phyloP scores from a whole-genome alignment of 2,113 vertebrate genomes.

The Rana temporaria region DNA sequence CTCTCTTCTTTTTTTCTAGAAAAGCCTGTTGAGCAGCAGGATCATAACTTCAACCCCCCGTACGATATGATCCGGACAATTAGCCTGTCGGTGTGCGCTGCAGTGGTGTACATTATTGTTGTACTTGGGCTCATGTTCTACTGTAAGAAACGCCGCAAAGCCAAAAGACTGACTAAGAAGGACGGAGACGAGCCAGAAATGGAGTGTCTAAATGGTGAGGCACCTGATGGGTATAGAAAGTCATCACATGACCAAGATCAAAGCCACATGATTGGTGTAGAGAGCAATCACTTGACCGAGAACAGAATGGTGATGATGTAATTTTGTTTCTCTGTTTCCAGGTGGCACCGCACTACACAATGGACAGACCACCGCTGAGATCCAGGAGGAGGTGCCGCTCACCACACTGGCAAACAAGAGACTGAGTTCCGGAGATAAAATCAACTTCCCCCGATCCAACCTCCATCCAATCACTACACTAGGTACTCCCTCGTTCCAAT shows the following conservation, averaged over 20 bases:
- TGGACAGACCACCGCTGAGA: conserved; percentile 89
- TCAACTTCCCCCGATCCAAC: conserved; percentile 84
- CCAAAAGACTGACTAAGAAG: conserved; percentile 88
- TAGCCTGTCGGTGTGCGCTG: conserved; percentile 91
- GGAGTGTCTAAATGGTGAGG: conserved; percentile 93
- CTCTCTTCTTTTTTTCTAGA: conserved; percentile 71
- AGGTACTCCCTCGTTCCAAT: conserved; percentile 86
- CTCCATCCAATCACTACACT: conserved; percentile 93
- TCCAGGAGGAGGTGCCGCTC: conserved; percentile 92
- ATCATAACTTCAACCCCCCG: conserved; percentile 79
- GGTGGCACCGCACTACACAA: conserved; percentile 87
- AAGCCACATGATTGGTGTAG: too few species aligned
- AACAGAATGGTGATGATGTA: too few species aligned
- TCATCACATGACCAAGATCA: too few species aligned
- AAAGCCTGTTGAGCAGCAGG: conserved; percentile 72
- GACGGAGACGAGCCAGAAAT: conserved; percentile 95
- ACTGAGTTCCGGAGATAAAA: conserved; percentile 87
- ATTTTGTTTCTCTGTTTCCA: conserved; percentile 60
- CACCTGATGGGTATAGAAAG: too few species aligned
- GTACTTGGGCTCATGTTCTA: conserved; percentile 99
- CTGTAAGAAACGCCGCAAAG: conserved; percentile 95
- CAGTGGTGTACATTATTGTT: conserved; percentile 95
- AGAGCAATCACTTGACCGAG: too few species aligned
- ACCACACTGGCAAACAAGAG: conserved; percentile 89
- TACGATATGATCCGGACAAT: conserved; percentile 99